phyloP scores from a whole-genome alignment of 2,888 invertebrate genomes.

The Cheilosia variabilis region DNA sequence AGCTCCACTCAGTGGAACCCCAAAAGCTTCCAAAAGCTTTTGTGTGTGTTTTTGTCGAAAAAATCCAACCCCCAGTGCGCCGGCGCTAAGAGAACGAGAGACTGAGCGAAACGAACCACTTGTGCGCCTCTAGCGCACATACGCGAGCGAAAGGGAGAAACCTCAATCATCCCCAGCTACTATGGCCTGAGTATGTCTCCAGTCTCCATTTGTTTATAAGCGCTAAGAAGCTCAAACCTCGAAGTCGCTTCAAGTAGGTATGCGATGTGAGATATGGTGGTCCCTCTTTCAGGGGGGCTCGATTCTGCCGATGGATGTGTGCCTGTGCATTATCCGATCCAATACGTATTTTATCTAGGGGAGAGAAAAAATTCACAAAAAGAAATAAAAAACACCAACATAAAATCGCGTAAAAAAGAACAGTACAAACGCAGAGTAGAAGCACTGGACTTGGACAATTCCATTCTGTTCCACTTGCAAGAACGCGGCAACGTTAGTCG shows the following conservation, averaged over 20 bases:
- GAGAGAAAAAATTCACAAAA: conserved; percentile 27
- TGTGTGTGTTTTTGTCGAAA: neutral
- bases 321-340: conserved; percentile 29
- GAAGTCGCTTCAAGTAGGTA: conserved; percentile 27
- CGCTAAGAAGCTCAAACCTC: conserved; percentile 41
- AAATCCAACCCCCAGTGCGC: conserved; percentile 51
- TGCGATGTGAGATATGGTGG: conserved; percentile 15
- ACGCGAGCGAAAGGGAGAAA: conserved; percentile 1
- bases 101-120: conserved; percentile 3
- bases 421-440: conserved; percentile 40
- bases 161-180: conserved; percentile 48
- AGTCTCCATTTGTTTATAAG: conserved; percentile 67
- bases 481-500: conserved; percentile 68
- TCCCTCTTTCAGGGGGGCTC: conserved; percentile 30
- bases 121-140: conserved; percentile 24
- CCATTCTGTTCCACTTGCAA: conserved; percentile 74
- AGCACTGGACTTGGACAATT: conserved; percentile 44
- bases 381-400: neutral
- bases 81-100: conserved; percentile 55
- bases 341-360: conserved; percentile 43
- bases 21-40: conserved; percentile 51
- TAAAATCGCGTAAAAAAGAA: conserved; percentile 9
- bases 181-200: conserved; percentile 37
- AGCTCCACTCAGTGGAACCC: neutral
- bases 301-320: conserved; percentile 20